Evolutionary conservation across 2,888 invertebrate genomes (phyloP).

Genomic region (Heliconius erato): DNA sequence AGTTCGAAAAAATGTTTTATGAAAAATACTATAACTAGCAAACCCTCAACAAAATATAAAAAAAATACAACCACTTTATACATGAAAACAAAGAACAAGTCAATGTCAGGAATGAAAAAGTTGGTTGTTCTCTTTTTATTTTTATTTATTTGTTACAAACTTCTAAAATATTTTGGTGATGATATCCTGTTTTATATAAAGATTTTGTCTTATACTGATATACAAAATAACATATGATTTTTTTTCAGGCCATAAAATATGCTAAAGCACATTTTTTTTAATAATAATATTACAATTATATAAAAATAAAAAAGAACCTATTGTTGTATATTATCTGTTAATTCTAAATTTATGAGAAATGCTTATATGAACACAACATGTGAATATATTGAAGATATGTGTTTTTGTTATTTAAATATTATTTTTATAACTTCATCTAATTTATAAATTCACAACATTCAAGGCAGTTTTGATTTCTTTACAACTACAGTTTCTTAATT

Average conservation of each 20-base stretch:
- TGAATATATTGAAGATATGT: constrained; percentile 14
- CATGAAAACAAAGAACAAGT: neutral
- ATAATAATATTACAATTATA: neutral
- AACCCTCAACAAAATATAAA: neutral
- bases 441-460: neutral
- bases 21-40: neutral
- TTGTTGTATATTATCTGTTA: neutral
- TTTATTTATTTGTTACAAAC: neutral
- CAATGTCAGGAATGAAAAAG: neutral
- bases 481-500: neutral
- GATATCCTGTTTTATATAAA: neutral
- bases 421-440: neutral
- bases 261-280: neutral
- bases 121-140: neutral
- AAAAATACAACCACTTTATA: neutral
- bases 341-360: neutral
- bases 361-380: neutral
- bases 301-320: constrained; percentile 8
- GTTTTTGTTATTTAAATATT: neutral
- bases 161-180: neutral
- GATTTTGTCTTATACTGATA: neutral
- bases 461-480: constrained; percentile 3
- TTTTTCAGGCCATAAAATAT: neutral
- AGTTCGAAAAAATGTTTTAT: neutral
- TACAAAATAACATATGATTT: neutral